Evolutionary conservation across 2,113 vertebrate genomes (phyloP).

Genomic region (Dipodomys spectabilis): DNA sequence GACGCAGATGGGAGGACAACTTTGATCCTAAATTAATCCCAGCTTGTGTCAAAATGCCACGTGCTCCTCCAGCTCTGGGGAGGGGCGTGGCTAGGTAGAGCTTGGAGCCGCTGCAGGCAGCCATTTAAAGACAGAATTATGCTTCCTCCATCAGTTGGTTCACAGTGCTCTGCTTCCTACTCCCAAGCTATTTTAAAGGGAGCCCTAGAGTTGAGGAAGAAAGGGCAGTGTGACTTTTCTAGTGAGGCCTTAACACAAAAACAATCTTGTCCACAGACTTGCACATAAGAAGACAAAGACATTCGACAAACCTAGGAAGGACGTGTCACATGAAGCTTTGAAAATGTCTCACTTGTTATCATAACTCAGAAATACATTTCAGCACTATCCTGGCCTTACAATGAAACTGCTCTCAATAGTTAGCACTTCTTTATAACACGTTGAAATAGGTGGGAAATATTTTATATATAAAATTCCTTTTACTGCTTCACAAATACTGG

Average conservation of each 20-base stretch:
- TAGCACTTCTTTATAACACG: neutral
- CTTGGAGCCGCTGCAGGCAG: neutral
- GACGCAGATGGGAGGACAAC: slow-evolving; percentile 72
- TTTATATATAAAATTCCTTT: neutral
- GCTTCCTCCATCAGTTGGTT: no score
- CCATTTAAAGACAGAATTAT: no score
- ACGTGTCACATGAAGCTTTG: neutral
- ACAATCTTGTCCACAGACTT: accelerated
- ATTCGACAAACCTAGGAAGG: neutral
- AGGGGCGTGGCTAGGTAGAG: neutral
- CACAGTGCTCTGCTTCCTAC: accelerated
- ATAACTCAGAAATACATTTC: neutral
- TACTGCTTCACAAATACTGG: neutral
- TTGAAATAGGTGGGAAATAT: neutral
- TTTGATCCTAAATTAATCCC: slow-evolving; percentile 82
- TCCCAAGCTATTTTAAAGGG: accelerated
- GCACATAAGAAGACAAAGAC: neutral
- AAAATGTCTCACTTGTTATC: neutral
- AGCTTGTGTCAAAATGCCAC: slow-evolving; percentile 69
- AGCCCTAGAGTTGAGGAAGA: neutral
- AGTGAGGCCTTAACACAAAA: neutral
- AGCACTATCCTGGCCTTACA: neutral
- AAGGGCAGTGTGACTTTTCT: neutral
- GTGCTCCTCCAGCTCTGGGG: neutral
- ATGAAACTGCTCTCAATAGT: neutral